Evolutionary conservation across 2,797 vertebrate genomes (phyloP), one percentile per base, ranked within the genome.

Genomic region (Thaleichthys pacificus): DNA sequence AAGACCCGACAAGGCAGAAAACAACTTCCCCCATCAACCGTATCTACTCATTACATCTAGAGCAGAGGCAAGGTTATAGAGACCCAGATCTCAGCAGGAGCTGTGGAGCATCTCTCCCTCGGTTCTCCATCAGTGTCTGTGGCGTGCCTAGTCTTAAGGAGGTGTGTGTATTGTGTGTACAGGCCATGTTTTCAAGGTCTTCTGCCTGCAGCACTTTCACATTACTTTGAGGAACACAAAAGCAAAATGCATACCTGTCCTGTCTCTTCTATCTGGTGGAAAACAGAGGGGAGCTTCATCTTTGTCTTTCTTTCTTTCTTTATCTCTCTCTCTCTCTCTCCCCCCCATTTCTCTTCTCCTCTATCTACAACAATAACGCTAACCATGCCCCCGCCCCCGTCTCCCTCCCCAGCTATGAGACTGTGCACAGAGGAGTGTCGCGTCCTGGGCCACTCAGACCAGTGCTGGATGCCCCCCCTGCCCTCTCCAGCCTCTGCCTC

Each of bases 401-500:
- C 28, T 30, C 30, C 21, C 61, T 64, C 49, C 57, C 38, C 85
- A 98, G 97, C 95, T 0, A 98, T 97, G 96, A 93, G 95, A 84
- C 91, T 97, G 68, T 99, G 97, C 90, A 99, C 97, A 0, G 97
- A 99, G 72, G 97, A 99, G 86, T 99, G 97, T 86, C 90, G 96
- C 22, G 91, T 99, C 72, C 90, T 99, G 80, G 97, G 97, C 61
- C 97, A 99, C 89, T 99, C 97, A 0, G 97, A 99, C 92, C 97
- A 97, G 87, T 99, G 97, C 91, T 99, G 97, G 97, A 99, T 99
- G 97, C 97, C 97, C 0, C 97, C 94, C 0, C 66, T 97, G 76
- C 92, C 95, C 60, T 96, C 96, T 0, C 95, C 96, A 0, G 82
- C 89, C 28, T 95, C 96, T 6, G 70, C 76, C 66, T 95, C 95